These are phyloP conservation scores for Ctenopoma multispine DNA, from an alignment of 2,797 vertebrate species.

Conservation along the genomic window DNA sequence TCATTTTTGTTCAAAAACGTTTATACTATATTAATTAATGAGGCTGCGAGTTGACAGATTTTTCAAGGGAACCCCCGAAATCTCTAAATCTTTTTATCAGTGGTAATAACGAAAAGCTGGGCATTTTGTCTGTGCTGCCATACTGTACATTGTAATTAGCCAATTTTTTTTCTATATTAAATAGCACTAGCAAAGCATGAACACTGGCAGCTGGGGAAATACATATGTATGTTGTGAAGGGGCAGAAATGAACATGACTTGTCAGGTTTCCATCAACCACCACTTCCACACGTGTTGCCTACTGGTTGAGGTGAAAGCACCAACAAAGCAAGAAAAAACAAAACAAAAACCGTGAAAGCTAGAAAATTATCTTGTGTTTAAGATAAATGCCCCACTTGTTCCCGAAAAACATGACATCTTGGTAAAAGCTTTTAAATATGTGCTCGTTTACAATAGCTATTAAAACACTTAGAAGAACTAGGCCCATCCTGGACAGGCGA, in stretches of 20 bases:
- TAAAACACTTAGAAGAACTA: slow-evolving; percentile 53
- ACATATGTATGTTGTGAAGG: not conserved
- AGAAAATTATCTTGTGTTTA: not conserved
- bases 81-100: slow-evolving; percentile 50
- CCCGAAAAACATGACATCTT: rapidly evolving
- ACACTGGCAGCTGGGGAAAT: not conserved
- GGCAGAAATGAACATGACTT: not conserved
- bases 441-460: not conserved
- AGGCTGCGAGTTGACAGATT: slow-evolving; percentile 20
- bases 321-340: not conserved
- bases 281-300: slow-evolving; percentile 53
- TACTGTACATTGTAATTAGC: not conserved
- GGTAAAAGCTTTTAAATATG: not conserved
- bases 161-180: not conserved
- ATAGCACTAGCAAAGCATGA: not conserved
- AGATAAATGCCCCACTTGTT: not conserved
- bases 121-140: not conserved
- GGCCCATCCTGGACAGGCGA: slow-evolving; percentile 63
- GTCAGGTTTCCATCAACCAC: slow-evolving; percentile 22
- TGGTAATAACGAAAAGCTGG: not conserved
- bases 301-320: slow-evolving; percentile 8
- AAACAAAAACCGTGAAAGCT: not conserved
- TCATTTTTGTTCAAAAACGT: too few relatives aligned
- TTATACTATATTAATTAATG: too few relatives aligned
- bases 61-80: slow-evolving; percentile 18